Evolutionary conservation across 2,888 invertebrate species (phyloP).

Genomic region (Seira ritae): DNA sequence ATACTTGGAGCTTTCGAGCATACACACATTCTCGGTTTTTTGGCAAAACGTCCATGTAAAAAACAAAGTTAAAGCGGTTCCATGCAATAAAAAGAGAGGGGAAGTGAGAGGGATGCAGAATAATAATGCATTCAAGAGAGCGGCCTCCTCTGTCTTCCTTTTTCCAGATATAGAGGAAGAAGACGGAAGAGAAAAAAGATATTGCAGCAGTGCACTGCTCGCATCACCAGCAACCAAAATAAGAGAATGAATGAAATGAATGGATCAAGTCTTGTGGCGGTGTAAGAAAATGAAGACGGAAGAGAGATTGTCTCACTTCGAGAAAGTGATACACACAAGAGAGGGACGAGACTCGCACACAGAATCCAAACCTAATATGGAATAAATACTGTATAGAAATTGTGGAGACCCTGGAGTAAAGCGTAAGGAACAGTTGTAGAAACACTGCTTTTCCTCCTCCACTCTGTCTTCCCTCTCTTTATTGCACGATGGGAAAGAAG

Average conservation of each 20-base stretch:
- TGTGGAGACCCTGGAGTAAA: neutral
- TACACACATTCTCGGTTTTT: neutral
- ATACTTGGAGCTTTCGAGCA: neutral
- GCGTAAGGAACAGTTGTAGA: neutral
- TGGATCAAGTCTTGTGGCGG: constrained; percentile 11
- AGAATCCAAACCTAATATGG: neutral
- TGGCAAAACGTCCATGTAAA: constrained; percentile 23
- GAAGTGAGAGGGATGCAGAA: constrained; percentile 14
- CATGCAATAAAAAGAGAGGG: constrained; percentile 13
- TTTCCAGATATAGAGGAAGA: constrained; percentile 1
- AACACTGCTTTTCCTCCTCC: neutral
- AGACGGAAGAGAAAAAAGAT: constrained; percentile 18
- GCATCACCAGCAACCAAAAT: neutral
- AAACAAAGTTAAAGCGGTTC: constrained; percentile 20
- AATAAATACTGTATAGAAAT: constrained; percentile 10
- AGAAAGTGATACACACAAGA: constrained; percentile 35
- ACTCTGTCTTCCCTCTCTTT: neutral
- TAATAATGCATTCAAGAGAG: constrained; percentile 39
- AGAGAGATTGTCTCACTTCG: constrained; percentile 34
- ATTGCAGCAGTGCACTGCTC: constrained; percentile 11
- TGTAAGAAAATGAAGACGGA: neutral
- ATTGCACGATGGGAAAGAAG: neutral
- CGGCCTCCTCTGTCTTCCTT: constrained; percentile 15
- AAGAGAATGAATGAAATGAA: neutral
- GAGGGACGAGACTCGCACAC: neutral